These are phyloP conservation scores for Sceloporus tristichus DNA, from an alignment of 2,113 vertebrate genomes.

Conservation along the genomic window DNA sequence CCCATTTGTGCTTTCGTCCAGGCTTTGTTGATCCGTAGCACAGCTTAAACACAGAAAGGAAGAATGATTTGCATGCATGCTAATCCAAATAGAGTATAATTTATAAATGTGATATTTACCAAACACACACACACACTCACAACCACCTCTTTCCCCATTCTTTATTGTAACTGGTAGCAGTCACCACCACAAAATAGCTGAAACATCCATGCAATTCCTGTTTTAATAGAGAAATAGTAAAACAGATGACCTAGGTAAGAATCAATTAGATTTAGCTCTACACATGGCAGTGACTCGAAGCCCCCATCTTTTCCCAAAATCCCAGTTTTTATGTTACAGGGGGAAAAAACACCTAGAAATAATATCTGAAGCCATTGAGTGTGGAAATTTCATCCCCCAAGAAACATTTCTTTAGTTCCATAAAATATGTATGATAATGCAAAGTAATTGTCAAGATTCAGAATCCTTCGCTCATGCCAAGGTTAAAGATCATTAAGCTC, in stretches of 20 bases:
- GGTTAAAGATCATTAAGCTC: slow-evolving; percentile 71
- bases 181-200: neutral
- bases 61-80: slow-evolving; percentile 35
- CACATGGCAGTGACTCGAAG: slow-evolving; percentile 11
- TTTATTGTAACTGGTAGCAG: neutral
- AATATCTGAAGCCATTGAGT: slow-evolving; percentile 35
- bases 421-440: slow-evolving; percentile 57
- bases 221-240: slow-evolving; percentile 7
- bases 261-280: neutral
- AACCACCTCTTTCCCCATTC: neutral
- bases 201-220: neutral
- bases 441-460: slow-evolving; percentile 54
- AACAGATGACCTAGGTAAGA: neutral
- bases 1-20: slow-evolving; percentile 42
- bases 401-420: slow-evolving; percentile 43
- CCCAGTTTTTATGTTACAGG: neutral
- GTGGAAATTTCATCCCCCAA: neutral
- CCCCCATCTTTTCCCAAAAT: slow-evolving; percentile 11
- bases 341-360: neutral
- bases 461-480: slow-evolving; percentile 52
- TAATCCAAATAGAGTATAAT: slow-evolving; percentile 61
- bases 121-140: neutral
- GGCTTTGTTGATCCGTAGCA: slow-evolving; percentile 30
- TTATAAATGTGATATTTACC: neutral
- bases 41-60: slow-evolving; percentile 33